Conservation (phyloP, 2,113 vertebrate genomes). For the Athene cunicularia region DNA sequence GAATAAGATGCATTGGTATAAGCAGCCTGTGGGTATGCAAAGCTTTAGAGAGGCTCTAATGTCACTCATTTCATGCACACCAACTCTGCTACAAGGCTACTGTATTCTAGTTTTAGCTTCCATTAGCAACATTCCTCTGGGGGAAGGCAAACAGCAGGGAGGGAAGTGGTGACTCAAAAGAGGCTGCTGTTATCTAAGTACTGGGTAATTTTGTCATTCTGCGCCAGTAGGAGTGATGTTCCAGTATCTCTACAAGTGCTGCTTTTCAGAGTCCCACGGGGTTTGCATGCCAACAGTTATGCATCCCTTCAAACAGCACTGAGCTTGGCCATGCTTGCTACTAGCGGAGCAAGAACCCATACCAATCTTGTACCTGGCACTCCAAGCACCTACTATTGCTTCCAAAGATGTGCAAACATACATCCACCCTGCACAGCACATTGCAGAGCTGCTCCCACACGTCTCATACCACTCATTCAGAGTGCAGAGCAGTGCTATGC, state of each 20-base stretch:
- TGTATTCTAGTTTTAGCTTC: neutral
- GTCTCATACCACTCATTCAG: fast-evolving
- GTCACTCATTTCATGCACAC: neutral
- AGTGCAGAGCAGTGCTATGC: neutral
- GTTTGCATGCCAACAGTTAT: neutral
- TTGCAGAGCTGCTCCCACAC: neutral
- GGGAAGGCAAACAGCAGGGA: neutral
- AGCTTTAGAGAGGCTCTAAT: neutral
- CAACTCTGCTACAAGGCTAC: neutral
- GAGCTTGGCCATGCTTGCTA: neutral
- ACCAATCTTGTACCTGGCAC: neutral
- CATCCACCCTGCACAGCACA: fast-evolving
- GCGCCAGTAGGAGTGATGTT: neutral
- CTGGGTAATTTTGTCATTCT: neutral
- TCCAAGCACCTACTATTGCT: neutral
- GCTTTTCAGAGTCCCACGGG: neutral
- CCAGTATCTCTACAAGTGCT: neutral
- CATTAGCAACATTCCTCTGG: neutral
- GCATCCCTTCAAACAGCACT: neutral
- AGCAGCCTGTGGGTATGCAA: neutral
- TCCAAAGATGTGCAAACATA: neutral
- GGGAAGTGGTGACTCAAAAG: constrained; percentile 4
- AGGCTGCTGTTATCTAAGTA: neutral
- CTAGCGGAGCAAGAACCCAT: neutral
- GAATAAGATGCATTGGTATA: neutral